phyloP scores from a whole-genome alignment of 1,140 invertebrate species.

The Eueides isabella region DNA sequence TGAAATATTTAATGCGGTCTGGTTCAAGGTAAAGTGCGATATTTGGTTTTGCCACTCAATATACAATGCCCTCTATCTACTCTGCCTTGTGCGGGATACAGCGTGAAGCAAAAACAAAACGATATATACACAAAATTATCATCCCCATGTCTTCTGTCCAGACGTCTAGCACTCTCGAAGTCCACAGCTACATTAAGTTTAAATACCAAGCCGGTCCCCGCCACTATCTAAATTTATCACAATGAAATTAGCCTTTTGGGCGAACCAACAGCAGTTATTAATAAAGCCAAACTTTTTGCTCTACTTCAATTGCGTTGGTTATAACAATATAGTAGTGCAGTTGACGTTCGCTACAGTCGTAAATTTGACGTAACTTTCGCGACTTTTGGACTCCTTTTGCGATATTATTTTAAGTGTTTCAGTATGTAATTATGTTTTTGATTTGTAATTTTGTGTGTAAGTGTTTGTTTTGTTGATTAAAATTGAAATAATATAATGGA shows the following conservation, averaged over 20 bases:
- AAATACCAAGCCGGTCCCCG: not conserved
- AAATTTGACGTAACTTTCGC: not conserved
- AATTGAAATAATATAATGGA: constrained; percentile 15
- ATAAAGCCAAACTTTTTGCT: constrained; percentile 4
- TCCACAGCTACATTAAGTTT: not conserved
- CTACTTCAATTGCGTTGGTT: not conserved
- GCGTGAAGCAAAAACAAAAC: not conserved
- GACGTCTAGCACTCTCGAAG: not conserved
- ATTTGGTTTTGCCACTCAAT: not conserved
- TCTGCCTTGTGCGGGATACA: not conserved
- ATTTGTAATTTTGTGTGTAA: constrained; percentile 18
- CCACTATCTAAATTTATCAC: not conserved
- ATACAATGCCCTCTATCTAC: not conserved
- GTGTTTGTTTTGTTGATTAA: constrained; percentile 10
- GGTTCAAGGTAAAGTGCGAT: no score
- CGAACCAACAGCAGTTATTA: constrained; percentile 8
- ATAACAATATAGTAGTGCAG: not conserved
- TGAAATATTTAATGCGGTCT: no score
- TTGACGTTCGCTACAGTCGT: not conserved
- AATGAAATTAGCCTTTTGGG: constrained; percentile 12
- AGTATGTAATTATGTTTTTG: constrained; percentile 17
- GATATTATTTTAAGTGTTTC: not conserved
- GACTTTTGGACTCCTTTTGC: not conserved
- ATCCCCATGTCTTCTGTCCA: not conserved
- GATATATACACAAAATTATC: no score